A percentile compares a stretch with the other conserved stretches of the same genome.
Conservation (phyloP, 2,113 vertebrate species). For the Brachionichthys hirsutus region DNA sequence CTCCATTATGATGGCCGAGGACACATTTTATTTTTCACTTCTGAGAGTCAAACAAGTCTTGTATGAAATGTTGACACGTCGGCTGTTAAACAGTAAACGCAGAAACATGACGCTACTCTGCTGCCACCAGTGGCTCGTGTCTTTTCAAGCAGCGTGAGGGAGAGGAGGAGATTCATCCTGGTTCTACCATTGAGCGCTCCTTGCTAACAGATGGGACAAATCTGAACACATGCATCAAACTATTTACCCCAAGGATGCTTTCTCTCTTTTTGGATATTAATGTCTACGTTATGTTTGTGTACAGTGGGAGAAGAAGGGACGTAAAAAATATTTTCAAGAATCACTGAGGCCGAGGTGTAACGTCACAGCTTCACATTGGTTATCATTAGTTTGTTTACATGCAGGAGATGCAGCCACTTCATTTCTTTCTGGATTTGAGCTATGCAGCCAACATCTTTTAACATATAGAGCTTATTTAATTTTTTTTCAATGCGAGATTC, state of each 20-base stretch:
- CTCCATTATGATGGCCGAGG: background rate
- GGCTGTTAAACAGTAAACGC: background rate
- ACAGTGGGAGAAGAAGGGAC: too few relatives aligned
- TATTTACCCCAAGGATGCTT: too few relatives aligned
- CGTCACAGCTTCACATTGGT: too few relatives aligned
- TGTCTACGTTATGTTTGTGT: too few relatives aligned
- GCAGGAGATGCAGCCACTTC: background rate
- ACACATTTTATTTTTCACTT: slow-evolving; percentile 2
- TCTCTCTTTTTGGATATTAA: too few relatives aligned
- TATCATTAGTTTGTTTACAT: too few relatives aligned
- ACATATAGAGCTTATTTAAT: background rate
- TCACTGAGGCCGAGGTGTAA: too few relatives aligned
- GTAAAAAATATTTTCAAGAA: too few relatives aligned
- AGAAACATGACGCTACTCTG: background rate
- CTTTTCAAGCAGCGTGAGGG: background rate
- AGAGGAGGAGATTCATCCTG: background rate
- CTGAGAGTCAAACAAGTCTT: background rate
- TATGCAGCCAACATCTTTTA: background rate
- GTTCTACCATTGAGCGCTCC: too few relatives aligned
- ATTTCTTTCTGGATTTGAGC: background rate
- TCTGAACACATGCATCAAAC: too few relatives aligned
- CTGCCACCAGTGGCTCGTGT: background rate
- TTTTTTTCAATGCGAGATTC: slow-evolving; percentile 8
- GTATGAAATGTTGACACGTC: background rate
- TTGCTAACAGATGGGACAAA: too few relatives aligned